Percentiles rank a stretch among this genome's conserved stretches.
Conservation (phyloP, 2,888 invertebrate genomes). For the Camptogramma bilineatum region DNA sequence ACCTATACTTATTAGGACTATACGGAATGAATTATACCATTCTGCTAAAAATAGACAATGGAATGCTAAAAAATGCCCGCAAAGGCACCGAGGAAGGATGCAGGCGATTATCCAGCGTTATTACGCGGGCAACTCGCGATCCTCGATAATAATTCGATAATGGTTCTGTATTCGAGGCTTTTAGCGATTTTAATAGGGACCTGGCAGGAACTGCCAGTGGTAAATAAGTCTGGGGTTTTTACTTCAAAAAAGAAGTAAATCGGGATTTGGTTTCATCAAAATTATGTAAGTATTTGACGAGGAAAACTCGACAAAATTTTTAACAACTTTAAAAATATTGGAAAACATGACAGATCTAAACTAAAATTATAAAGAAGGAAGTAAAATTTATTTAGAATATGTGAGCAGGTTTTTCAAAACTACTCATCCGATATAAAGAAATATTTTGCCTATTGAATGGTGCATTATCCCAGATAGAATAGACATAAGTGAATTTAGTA, state of each 20-base stretch:
- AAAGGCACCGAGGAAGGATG: conserved; percentile 70
- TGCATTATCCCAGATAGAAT: too few species aligned
- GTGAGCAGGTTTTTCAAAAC: too few species aligned
- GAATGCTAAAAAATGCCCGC: conserved; percentile 59
- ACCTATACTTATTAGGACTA: not conserved
- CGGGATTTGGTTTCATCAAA: not conserved
- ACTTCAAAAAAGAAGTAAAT: not conserved
- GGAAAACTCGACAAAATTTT: too few species aligned
- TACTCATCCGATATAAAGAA: too few species aligned
- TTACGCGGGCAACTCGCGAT: conserved; percentile 49
- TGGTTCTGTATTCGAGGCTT: conserved; percentile 28
- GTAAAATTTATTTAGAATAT: too few species aligned
- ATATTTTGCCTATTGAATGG: too few species aligned
- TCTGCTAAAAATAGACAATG: conserved; percentile 49
- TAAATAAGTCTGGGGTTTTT: not conserved
- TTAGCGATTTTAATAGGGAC: conserved; percentile 19
- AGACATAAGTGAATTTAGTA: too few species aligned
- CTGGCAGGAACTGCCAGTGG: conserved; percentile 4
- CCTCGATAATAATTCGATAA: conserved; percentile 36
- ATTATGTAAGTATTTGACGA: too few species aligned
- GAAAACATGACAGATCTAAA: too few species aligned
- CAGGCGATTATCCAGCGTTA: conserved; percentile 70
- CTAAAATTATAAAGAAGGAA: too few species aligned
- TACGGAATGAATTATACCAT: conserved; percentile 40
- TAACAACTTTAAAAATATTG: too few species aligned